Conservation (phyloP, 2,888 invertebrate species). For the Perdita meconis region DNA sequence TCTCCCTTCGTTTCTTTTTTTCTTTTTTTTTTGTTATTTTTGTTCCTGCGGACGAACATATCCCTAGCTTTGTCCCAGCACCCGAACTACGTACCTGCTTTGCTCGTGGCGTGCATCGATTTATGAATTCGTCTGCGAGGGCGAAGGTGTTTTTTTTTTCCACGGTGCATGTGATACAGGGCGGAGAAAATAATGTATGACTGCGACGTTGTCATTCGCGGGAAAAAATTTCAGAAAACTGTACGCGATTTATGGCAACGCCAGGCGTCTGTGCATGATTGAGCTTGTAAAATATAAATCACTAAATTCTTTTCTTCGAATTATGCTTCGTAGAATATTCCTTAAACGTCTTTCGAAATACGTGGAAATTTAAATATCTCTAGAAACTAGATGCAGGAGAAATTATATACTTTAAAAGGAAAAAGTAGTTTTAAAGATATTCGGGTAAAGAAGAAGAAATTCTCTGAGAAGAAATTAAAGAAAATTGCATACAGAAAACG, state of each 20-base stretch:
- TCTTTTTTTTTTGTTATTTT: neutral
- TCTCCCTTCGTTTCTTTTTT: too few relatives aligned
- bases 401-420: too few relatives aligned
- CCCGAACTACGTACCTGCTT: constrained; percentile 4
- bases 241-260: neutral
- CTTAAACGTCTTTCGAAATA: too few relatives aligned
- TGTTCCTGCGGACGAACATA: constrained; percentile 22
- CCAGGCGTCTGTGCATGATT: neutral
- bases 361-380: too few relatives aligned
- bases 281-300: neutral
- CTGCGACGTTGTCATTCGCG: constrained; percentile 24
- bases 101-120: constrained; percentile 46
- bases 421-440: too few relatives aligned
- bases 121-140: constrained; percentile 47
- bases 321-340: neutral
- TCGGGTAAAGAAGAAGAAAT: too few relatives aligned
- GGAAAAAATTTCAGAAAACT: constrained; percentile 18
- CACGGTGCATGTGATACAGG: constrained; percentile 8
- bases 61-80: constrained; percentile 19
- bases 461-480: too few relatives aligned
- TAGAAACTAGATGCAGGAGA: too few relatives aligned
- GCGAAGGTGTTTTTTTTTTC: constrained; percentile 45
- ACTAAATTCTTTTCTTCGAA: neutral
- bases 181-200: constrained; percentile 26
- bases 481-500: too few relatives aligned